phyloP scores from a whole-genome alignment of 2,113 vertebrate species.

The Rousettus leschenaultii region DNA sequence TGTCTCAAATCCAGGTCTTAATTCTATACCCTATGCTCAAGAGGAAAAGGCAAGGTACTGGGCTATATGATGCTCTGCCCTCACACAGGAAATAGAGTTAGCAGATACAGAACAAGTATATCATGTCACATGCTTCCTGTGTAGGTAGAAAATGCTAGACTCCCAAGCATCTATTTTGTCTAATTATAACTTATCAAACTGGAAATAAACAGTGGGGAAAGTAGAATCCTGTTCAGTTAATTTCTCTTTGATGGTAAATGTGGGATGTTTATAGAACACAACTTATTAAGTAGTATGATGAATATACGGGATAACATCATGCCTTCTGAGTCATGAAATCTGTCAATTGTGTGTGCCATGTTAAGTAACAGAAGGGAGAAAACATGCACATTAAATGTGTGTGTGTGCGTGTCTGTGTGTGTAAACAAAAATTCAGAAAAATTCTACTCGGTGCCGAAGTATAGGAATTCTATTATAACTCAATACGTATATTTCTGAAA shows the following conservation, averaged over 20 bases:
- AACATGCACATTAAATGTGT: background rate
- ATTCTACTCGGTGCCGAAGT: background rate
- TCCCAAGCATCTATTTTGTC: background rate
- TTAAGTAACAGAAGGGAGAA: background rate
- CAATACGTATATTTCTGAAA: background rate
- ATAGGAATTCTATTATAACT: background rate
- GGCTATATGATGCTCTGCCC: background rate
- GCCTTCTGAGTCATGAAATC: background rate
- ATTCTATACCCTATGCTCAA: background rate
- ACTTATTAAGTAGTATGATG: background rate
- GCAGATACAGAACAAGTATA: background rate
- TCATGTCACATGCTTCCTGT: background rate
- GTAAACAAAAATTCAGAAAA: background rate
- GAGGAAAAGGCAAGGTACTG: background rate
- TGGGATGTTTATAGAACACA: background rate
- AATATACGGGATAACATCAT: background rate
- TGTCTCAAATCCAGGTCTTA: background rate
- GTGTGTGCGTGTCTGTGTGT: background rate
- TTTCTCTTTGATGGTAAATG: background rate
- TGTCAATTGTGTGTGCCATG: background rate
- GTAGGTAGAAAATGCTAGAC: background rate
- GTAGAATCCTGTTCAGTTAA: background rate
- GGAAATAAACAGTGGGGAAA: background rate
- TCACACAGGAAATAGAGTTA: background rate
- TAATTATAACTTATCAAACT: background rate